Conservation (phyloP, 2,797 vertebrate species). For the Gambusia yucatana region DNA sequence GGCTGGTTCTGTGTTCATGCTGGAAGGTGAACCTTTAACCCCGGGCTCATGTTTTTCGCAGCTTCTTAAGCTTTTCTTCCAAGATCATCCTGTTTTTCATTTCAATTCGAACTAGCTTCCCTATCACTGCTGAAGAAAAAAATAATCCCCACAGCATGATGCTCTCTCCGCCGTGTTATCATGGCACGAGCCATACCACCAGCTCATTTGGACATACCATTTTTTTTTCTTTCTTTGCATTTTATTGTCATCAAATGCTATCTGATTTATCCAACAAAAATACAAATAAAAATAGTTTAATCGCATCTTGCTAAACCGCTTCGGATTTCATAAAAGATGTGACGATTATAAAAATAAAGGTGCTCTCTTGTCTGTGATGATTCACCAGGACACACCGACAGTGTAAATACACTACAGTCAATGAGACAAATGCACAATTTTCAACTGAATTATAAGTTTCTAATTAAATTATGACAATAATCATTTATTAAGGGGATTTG, state of each 20-base stretch:
- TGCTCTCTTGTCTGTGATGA: not conserved
- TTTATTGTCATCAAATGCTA: not conserved
- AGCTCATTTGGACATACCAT: not conserved
- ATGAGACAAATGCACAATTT: not conserved
- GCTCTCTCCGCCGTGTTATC: not conserved
- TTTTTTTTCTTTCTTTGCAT: not conserved
- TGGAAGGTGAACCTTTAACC: not conserved
- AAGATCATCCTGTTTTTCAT: not conserved
- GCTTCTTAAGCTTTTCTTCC: not conserved
- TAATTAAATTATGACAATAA: no score
- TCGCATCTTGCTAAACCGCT: no score
- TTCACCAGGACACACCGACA: not conserved
- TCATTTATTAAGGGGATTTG: no score
- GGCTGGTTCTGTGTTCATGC: not conserved
- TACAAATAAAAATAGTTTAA: no score
- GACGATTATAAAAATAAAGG: not conserved
- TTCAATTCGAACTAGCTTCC: not conserved
- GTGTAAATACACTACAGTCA: not conserved
- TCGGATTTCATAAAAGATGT: not conserved
- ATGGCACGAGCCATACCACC: no score
- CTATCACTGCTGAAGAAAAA: not conserved
- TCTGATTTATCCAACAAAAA: not conserved
- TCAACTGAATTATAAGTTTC: not conserved
- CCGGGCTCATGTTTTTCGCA: not conserved
- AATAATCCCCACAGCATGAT: not conserved